Percentiles rank a stretch among this genome's conserved stretches.
phyloP scores from a whole-genome alignment of 2,888 invertebrate species.

The Chrysina gloriosa region DNA sequence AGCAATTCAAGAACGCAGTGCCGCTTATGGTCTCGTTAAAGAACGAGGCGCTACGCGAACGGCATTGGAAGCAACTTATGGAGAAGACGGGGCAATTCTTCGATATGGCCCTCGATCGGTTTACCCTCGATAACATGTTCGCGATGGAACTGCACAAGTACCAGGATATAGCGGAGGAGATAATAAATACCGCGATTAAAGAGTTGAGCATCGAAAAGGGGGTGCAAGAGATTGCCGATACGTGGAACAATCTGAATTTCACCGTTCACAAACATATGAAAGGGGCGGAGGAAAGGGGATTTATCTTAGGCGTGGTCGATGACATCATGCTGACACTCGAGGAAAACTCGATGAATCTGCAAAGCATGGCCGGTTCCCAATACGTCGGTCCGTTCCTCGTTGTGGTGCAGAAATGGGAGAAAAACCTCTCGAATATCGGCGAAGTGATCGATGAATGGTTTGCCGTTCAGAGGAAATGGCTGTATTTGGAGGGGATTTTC shows the following conservation, averaged over 20 bases:
- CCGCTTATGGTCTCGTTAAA: constrained; percentile 92
- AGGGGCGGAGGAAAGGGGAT: constrained; percentile 83
- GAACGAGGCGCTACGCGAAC: constrained; percentile 88
- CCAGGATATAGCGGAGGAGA: constrained; percentile 86
- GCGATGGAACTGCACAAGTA: constrained; percentile 90
- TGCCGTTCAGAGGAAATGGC: constrained; percentile 88
- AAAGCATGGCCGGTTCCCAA: constrained; percentile 91
- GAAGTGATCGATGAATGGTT: constrained; percentile 90
- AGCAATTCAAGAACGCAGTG: constrained; percentile 86
- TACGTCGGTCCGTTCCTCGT: constrained; percentile 90
- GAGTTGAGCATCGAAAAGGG: constrained; percentile 92
- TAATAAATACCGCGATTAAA: constrained; percentile 89
- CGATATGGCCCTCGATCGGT: constrained; percentile 89
- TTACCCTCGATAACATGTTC: constrained; percentile 92
- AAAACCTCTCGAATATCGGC: constrained; percentile 79
- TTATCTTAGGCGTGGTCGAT: constrained; percentile 83
- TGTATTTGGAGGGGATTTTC: constrained; percentile 93
- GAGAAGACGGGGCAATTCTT: constrained; percentile 83
- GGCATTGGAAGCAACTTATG: constrained; percentile 94
- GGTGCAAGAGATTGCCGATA: constrained; percentile 83
- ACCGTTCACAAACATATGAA: constrained; percentile 75
- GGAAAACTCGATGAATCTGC: constrained; percentile 90
- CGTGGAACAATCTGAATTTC: constrained; percentile 76
- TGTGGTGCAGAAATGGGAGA: constrained; percentile 89
- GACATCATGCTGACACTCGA: constrained; percentile 86